Conservation (phyloP, 2,113 vertebrate species). For the Synchiropus splendidus region DNA sequence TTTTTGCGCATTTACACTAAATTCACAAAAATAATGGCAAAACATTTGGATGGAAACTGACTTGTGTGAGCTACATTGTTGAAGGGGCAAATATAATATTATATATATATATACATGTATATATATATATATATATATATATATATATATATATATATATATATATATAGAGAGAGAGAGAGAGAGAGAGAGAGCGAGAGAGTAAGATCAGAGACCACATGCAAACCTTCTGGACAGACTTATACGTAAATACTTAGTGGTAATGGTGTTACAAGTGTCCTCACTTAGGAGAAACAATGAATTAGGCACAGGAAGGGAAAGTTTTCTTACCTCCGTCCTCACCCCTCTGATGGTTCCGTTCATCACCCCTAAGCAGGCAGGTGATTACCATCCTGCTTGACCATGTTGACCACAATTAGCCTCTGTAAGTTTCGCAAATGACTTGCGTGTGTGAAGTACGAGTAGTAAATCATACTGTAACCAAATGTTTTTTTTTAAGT, state of each 20-base stretch:
- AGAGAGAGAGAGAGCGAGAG: too few relatives aligned
- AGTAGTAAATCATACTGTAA: slow-evolving; percentile 16
- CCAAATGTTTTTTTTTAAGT: slow-evolving; percentile 18
- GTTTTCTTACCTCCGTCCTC: slow-evolving; percentile 13
- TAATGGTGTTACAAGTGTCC: slow-evolving; percentile 22
- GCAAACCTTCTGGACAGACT: slow-evolving; percentile 5
- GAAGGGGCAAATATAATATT: too few relatives aligned
- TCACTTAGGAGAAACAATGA: slow-evolving; percentile 34
- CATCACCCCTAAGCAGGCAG: slow-evolving; percentile 33
- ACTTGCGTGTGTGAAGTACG: slow-evolving; percentile 13
- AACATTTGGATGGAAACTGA: too few relatives aligned
- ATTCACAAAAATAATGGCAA: too few relatives aligned
- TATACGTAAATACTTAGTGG: slow-evolving; percentile 14
- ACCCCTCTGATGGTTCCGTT: slow-evolving; percentile 31
- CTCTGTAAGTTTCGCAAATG: slow-evolving; percentile 26
- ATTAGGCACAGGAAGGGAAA: slow-evolving; percentile 33
- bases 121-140: too few relatives aligned
- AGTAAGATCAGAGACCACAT: background rate
- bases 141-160: too few relatives aligned
- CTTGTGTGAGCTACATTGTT: too few relatives aligned
- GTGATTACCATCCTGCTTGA: slow-evolving; percentile 27
- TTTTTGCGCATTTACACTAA: too few relatives aligned
- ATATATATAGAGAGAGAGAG: too few relatives aligned
- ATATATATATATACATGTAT: too few relatives aligned
- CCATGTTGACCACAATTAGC: slow-evolving; percentile 33